Evolutionary conservation across 2,888 invertebrate genomes (phyloP).

Genomic region (Himalopsyche kuldschensis): DNA sequence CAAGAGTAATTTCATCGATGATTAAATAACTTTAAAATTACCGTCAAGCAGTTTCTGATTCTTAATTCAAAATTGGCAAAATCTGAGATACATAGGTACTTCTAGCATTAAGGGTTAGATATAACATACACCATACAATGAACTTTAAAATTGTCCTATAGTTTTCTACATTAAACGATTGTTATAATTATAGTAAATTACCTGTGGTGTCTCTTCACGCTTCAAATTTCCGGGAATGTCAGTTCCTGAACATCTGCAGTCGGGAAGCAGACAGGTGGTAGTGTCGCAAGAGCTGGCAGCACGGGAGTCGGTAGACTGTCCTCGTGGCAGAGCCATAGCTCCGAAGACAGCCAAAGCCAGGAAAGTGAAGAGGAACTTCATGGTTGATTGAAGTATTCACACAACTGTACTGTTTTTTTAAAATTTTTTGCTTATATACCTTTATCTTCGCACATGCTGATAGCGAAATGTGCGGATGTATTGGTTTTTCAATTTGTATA

Average conservation of each 20-base stretch:
- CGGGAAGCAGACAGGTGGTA: conserved; percentile 54
- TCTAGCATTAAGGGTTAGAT: too few relatives aligned
- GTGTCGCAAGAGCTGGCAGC: conserved; percentile 48
- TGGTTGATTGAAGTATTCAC: neutral
- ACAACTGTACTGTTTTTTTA: neutral
- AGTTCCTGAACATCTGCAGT: conserved; percentile 58
- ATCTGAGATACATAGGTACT: too few relatives aligned
- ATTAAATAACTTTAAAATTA: too few relatives aligned
- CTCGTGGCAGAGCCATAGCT: neutral
- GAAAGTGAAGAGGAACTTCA: conserved; percentile 6
- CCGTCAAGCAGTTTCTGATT: too few relatives aligned
- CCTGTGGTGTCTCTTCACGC: conserved; percentile 57
- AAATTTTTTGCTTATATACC: neutral
- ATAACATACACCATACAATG: too few relatives aligned
- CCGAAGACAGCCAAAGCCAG: conserved; percentile 8
- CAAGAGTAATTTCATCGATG: too few relatives aligned
- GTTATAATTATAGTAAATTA: conserved; percentile 40
- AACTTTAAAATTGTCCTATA: too few relatives aligned
- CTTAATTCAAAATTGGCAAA: too few relatives aligned
- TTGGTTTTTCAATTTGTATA: too few relatives aligned
- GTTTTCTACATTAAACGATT: neutral
- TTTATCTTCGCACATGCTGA: neutral
- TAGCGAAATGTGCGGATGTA: too few relatives aligned
- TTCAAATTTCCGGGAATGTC: conserved; percentile 54
- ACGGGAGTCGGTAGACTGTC: neutral